Evolutionary conservation across 1,140 invertebrate genomes (phyloP), one percentile per base, ranked within the genome.

Genomic region (Hycleus phaleratus): DNA sequence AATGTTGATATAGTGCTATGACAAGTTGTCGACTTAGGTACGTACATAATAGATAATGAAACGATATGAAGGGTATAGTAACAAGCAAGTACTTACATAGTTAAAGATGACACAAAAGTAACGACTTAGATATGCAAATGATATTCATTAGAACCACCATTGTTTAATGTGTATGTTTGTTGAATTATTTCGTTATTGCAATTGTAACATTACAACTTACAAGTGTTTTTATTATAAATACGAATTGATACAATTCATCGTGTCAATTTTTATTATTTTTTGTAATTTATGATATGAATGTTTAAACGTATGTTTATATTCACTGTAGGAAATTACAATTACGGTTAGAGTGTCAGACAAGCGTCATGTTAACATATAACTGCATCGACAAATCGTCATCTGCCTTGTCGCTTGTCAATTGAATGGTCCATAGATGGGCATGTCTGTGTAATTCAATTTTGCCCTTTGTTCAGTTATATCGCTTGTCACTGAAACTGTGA

Each of bases 111-210:
- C 63, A 58, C 57, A 60, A 64, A 32, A 67, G 63, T 65, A 67
- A 67, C 60, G 62, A 58, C 56, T 52, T 63, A 67, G 61, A 67
- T 67, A 67, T 67, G 66, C 66, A 67, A 67, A 67, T 67, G 25
- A 58, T 63, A 65, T 67, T 67, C 66, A 67, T 67, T 65, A 65
- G 62, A 59, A 56, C 60, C 56, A 46, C 66, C 55, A 67, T 65
- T 67, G 63, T 67, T 61, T 65, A 54, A 54, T 57, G 58, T 65
- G 51, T 59, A 65, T 61, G 66, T 63, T 59, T 58, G 55, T 51
- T 60, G 58, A 64, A 67, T 53, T 45, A 53, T 53, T 53, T 53
- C 42, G 38, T 6, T 53, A 45, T 46, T 53, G 51, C 51, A 45
- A 45, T 10, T 46, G 43, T 8, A 45, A 32, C 42, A 26, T 18